These are phyloP conservation scores for Pogona vitticeps DNA, from an alignment of 2,113 vertebrate genomes.

Conservation along the genomic window DNA sequence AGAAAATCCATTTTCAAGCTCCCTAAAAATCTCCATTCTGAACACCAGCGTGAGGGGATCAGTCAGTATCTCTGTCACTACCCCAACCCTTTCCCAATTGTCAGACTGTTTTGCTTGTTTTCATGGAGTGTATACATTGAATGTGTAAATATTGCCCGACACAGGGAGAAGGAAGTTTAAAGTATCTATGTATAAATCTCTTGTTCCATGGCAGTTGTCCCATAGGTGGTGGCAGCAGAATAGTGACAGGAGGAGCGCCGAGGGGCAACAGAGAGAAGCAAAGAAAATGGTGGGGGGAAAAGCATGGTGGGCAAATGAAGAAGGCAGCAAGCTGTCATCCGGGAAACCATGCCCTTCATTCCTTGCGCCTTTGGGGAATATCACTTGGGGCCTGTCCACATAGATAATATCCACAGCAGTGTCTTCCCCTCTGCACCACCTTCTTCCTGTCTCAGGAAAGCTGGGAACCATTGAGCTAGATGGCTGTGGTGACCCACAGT, in stretches of 20 bases:
- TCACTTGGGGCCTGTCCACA: too few relatives aligned
- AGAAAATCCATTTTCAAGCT: neutral
- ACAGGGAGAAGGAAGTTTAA: fast-evolving
- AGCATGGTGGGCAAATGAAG: too few relatives aligned
- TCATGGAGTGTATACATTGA: neutral
- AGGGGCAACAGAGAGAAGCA: too few relatives aligned
- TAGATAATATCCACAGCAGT: too few relatives aligned
- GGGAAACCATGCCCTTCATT: neutral
- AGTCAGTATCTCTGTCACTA: neutral
- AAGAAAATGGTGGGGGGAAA: too few relatives aligned
- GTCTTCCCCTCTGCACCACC: too few relatives aligned
- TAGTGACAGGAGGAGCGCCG: neutral
- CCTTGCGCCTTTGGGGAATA: neutral
- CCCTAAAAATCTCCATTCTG: conserved; percentile 27
- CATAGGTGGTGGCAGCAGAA: neutral
- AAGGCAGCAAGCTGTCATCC: neutral
- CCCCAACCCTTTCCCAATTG: neutral
- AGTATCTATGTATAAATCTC: neutral
- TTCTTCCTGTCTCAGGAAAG: too few relatives aligned
- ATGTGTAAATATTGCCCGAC: conserved; percentile 19
- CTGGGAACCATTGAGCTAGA: too few relatives aligned
- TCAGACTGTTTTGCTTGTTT: neutral
- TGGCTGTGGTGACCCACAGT: too few relatives aligned
- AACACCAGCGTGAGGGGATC: conserved; percentile 41
- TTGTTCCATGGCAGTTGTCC: neutral